These are phyloP conservation scores for Deroplatys truncata DNA, from an alignment of 2,888 invertebrate genomes.

Conservation along the genomic window DNA sequence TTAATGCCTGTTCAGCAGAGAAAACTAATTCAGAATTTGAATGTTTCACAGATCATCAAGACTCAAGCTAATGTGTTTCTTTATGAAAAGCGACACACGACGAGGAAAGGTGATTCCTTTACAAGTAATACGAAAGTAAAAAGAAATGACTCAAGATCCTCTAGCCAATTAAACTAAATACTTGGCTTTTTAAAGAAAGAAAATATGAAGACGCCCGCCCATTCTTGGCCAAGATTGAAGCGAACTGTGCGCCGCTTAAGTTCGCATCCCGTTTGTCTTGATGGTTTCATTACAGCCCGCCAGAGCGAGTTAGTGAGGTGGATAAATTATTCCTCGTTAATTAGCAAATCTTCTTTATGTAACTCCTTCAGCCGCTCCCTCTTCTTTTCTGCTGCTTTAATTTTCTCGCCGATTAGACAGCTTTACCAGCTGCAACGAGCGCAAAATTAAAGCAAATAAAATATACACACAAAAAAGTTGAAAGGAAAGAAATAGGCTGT, in stretches of 20 bases:
- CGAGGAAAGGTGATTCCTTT: too few species aligned
- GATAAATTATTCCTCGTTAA: constrained; percentile 25
- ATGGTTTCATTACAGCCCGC: constrained; percentile 22
- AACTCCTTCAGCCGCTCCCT: constrained; percentile 1
- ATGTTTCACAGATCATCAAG: too few species aligned
- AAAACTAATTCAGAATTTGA: too few species aligned
- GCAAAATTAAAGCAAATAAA: constrained; percentile 16
- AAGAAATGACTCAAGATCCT: not conserved
- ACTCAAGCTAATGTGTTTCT: too few species aligned
- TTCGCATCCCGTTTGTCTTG: constrained; percentile 11
- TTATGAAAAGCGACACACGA: too few species aligned
- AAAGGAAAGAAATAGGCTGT: constrained; percentile 1
- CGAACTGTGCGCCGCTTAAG: not conserved
- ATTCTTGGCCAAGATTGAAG: not conserved
- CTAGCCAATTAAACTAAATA: constrained; percentile 14
- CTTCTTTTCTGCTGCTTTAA: constrained; percentile 19
- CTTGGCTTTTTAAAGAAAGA: constrained; percentile 6
- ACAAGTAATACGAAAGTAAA: too few species aligned
- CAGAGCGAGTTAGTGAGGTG: constrained; percentile 20
- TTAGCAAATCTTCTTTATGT: constrained; percentile 24
- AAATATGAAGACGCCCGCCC: not conserved
- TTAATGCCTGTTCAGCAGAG: too few species aligned
- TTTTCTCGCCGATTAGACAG: constrained; percentile 28
- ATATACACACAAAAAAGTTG: constrained; percentile 1
- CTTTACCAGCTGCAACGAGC: constrained; percentile 9